phyloP scores from a whole-genome alignment of 2,888 invertebrate species.

The Dicyrtomina minuta region DNA sequence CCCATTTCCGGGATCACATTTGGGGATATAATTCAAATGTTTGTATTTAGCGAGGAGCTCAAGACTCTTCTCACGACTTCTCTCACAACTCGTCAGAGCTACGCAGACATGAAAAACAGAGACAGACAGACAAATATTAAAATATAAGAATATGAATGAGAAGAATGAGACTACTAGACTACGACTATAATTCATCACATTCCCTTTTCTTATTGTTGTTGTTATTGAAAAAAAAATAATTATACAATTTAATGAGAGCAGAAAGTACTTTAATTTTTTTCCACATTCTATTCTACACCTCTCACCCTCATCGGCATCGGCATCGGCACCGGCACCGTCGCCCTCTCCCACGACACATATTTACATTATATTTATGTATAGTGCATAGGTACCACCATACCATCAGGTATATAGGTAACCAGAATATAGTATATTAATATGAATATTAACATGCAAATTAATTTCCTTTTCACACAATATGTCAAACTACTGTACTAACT shows the following conservation, averaged over 20 bases:
- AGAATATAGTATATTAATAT: no score
- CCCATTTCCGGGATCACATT: slow-evolving; percentile 71
- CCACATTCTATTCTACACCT: no score
- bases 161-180: neutral
- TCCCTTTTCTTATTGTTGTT: neutral
- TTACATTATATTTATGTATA: no score
- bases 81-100: slow-evolving; percentile 78
- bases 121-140: neutral
- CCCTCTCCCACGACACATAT: no score
- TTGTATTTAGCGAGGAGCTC: slow-evolving; percentile 70
- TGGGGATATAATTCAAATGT: slow-evolving; percentile 74
- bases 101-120: slow-evolving; percentile 10
- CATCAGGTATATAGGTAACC: no score
- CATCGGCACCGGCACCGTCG: no score
- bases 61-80: slow-evolving; percentile 75
- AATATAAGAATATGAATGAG: slow-evolving; percentile 2
- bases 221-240: neutral
- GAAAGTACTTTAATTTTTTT: neutral
- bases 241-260: neutral
- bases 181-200: neutral
- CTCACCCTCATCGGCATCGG: no score
- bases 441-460: neutral
- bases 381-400: no score
- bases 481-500: no score
- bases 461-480: slow-evolving; percentile 3